phyloP scores from a whole-genome alignment of 2,888 invertebrate genomes.

The Nephrotoma flavescens region DNA sequence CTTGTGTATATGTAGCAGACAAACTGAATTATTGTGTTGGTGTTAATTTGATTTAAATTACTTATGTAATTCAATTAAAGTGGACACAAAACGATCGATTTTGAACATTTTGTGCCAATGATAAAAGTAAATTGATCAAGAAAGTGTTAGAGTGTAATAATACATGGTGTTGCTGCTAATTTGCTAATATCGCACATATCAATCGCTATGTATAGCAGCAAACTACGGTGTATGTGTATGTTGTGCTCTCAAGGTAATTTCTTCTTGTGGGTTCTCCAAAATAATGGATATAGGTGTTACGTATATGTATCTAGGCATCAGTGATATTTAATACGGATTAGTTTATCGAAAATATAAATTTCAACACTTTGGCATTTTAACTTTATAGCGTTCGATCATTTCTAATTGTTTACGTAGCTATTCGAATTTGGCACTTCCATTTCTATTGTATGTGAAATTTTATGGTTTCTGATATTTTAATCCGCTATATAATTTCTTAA shows the following conservation, averaged over 20 bases:
- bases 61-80: background rate
- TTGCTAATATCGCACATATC: background rate
- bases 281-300: background rate
- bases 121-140: background rate
- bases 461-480: too few species aligned
- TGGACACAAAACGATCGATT: background rate
- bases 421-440: background rate
- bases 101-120: background rate
- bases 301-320: background rate
- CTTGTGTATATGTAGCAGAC: background rate
- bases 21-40: background rate
- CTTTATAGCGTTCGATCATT: background rate
- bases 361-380: background rate
- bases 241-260: background rate
- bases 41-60: background rate
- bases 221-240: background rate
- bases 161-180: background rate
- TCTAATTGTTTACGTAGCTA: background rate
- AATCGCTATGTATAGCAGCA: too few species aligned
- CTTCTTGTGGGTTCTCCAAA: background rate
- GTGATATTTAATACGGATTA: background rate
- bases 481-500: too few species aligned
- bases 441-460: background rate
- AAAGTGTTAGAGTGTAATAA: background rate
- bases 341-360: background rate